phyloP scores from a whole-genome alignment of 2,888 invertebrate genomes.

The Steinernema carpocapsae region DNA sequence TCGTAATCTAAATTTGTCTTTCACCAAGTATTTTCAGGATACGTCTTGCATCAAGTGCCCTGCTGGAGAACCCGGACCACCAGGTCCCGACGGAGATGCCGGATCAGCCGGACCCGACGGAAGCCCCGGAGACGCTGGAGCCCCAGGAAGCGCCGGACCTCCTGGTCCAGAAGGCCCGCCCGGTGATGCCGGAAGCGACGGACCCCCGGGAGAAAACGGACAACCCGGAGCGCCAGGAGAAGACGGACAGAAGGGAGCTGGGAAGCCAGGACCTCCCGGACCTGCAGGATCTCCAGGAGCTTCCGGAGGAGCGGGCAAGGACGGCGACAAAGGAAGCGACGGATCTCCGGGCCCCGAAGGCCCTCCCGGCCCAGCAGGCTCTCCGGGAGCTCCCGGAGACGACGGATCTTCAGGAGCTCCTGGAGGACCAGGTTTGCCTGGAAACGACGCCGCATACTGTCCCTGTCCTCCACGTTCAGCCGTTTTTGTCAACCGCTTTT shows the following conservation, averaged over 20 bases:
- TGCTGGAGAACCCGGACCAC: constrained; percentile 9
- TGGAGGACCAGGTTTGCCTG: constrained; percentile 32
- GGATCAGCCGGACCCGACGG: constrained; percentile 55
- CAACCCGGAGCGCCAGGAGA: constrained; percentile 32
- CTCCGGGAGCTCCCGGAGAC: neutral
- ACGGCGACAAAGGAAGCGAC: neutral
- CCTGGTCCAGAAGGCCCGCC: constrained; percentile 35
- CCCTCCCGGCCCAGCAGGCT: neutral
- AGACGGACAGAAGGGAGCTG: constrained; percentile 40
- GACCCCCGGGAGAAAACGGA: constrained; percentile 35
- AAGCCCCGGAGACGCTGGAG: constrained; percentile 53
- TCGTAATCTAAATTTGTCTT: constrained; percentile 20
- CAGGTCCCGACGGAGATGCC: constrained; percentile 10
- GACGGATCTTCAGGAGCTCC: constrained; percentile 2
- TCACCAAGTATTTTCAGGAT: constrained; percentile 42
- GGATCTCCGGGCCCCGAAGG: constrained; percentile 10
- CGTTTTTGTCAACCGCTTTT: constrained; percentile 36
- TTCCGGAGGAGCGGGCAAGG: neutral
- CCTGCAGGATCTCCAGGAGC: constrained; percentile 3
- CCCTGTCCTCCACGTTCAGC: constrained; percentile 34
- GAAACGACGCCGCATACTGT: constrained; percentile 35
- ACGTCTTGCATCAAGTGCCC: too few species aligned
- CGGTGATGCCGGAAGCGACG: too few species aligned
- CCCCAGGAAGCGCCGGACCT: too few species aligned
- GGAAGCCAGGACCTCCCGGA: constrained; percentile 11